Evolutionary conservation across 2,113 vertebrate species (phyloP).

Genomic region (Ariopsis seemanni): DNA sequence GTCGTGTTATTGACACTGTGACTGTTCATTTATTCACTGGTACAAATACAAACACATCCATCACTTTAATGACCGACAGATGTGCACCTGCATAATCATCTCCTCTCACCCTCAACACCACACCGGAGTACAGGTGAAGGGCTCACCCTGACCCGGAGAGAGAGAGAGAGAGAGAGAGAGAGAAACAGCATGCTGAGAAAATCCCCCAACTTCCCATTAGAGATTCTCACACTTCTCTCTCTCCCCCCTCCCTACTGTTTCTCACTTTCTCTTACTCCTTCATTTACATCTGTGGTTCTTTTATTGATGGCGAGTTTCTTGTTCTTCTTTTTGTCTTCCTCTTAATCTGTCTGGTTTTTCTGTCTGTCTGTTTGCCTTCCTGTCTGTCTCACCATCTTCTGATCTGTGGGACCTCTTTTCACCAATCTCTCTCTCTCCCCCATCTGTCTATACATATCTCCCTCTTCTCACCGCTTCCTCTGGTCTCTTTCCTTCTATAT

Average conservation of each 20-base stretch:
- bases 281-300: neutral
- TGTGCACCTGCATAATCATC: neutral
- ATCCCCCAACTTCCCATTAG: neutral
- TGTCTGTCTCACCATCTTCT: neutral
- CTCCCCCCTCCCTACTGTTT: too few species aligned
- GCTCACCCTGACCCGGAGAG: neutral
- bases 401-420: neutral
- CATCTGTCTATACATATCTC: neutral
- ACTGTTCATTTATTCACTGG: neutral
- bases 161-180: neutral
- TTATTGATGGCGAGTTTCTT: neutral
- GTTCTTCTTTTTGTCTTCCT: neutral
- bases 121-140: neutral
- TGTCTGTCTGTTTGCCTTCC: neutral
- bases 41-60: neutral
- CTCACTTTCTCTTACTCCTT: neutral
- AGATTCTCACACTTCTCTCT: neutral
- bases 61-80: neutral
- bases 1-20: neutral
- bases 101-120: neutral
- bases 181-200: neutral
- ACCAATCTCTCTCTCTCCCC: neutral
- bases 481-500: neutral
- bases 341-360: neutral
- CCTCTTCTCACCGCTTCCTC: neutral